phyloP scores from a whole-genome alignment of 2,888 invertebrate genomes.

The Aspidiotus destructor region DNA sequence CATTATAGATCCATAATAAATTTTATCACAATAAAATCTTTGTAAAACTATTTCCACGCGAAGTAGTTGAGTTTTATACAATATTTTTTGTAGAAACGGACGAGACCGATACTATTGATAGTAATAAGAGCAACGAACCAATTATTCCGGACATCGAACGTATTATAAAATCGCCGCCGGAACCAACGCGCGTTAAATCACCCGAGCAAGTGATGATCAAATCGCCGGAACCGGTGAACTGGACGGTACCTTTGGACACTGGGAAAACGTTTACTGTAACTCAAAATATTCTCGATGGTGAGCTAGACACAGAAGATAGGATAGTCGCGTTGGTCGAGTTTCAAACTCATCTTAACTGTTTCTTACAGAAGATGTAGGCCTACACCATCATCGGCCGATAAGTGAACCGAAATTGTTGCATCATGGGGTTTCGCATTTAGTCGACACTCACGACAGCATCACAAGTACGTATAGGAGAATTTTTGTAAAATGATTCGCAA shows the following conservation, averaged over 20 bases:
- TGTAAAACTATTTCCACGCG: too few species aligned
- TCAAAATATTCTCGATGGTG: slow-evolving; percentile 70
- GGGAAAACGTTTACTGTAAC: slow-evolving; percentile 89
- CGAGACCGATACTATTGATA: neutral
- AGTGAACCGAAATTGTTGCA: slow-evolving; percentile 18
- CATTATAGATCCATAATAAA: too few species aligned
- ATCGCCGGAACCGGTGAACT: slow-evolving; percentile 88
- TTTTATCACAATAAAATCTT: too few species aligned
- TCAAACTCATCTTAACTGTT: too few species aligned
- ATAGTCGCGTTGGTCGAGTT: too few species aligned
- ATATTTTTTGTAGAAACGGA: slow-evolving; percentile 21
- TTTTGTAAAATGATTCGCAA: too few species aligned
- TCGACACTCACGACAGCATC: slow-evolving; percentile 19
- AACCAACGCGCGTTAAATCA: slow-evolving; percentile 84
- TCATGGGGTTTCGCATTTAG: slow-evolving; percentile 20
- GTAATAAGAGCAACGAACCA: slow-evolving; percentile 30
- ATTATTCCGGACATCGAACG: slow-evolving; percentile 47
- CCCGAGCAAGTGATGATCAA: slow-evolving; percentile 87
- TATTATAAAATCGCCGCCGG: slow-evolving; percentile 83
- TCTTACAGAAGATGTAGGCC: neutral
- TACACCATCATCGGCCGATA: slow-evolving; percentile 19
- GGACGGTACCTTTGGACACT: slow-evolving; percentile 88
- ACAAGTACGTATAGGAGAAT: slow-evolving; percentile 21
- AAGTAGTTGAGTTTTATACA: neutral
- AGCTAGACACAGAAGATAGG: neutral